Evolutionary conservation across 2,888 invertebrate species (phyloP), one percentile per base, ranked within the genome.

Genomic region (Stegana nigrithorax): DNA sequence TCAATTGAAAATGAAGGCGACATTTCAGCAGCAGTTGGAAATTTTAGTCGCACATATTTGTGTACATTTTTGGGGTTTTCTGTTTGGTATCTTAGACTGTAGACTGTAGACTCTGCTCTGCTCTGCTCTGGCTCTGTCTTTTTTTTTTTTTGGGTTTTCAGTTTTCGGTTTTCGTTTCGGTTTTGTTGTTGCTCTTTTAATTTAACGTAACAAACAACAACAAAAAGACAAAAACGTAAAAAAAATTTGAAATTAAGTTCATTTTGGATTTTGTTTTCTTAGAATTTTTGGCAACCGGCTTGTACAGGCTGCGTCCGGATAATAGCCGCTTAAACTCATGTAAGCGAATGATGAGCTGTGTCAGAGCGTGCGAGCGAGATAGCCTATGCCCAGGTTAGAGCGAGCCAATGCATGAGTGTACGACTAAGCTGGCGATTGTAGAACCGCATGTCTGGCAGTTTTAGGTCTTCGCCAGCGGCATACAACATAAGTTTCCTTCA

Each of bases 391-490:
- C 10, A 14, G 6, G 39, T 7, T 6, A n/a, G 42, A 1, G 42
- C 5, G 14, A n/a, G 39, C n/a, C n/a, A n/a, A n/a, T 39, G 14
- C n/a, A 44, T 17, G 14, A 44, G 47, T 25, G 25, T 47, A 25
- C 25, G 47, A 25, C 25, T 10, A 47, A 47, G 25, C n/a, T n/a
- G n/a, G n/a, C n/a, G n/a, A n/a, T n/a, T n/a, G n/a, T n/a, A 23
- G 53, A 55, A 55, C 53, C 53, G 36, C 53, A 55, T 17, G 44
- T 64, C 27, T 63, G 63, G 75, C 80, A 75, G 73, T 75, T 79
- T 68, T 73, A 73, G 66, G 75, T 71, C 79, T 75, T 75, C 75
- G 8, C n/a, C n/a, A n/a, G n/a, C n/a, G n/a, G n/a, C n/a, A n/a
- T n/a, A n/a, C n/a, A n/a, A n/a, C n/a, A n/a, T n/a, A n/a, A n/a